Evolutionary conservation across 2,113 vertebrate genomes (phyloP).

Genomic region (Hippoglossus stenolepis): DNA sequence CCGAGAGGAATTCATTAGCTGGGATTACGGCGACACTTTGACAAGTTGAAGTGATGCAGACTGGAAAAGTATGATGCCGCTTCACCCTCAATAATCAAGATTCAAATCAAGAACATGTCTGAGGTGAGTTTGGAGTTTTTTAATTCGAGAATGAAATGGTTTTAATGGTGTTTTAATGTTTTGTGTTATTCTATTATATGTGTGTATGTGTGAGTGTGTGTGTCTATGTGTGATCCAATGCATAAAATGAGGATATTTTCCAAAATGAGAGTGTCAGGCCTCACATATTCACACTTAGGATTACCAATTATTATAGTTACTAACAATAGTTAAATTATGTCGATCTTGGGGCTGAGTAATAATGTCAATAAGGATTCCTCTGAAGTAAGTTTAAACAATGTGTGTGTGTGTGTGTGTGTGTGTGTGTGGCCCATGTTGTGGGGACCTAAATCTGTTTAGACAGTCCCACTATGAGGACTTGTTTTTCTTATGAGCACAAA

Average conservation of each 20-base stretch:
- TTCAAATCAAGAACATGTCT: slow-evolving; percentile 33
- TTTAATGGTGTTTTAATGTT: background rate
- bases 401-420: slow-evolving; percentile 20
- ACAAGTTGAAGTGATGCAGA: slow-evolving; percentile 26
- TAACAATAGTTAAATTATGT: background rate
- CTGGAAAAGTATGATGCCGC: slow-evolving; percentile 31
- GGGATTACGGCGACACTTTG: slow-evolving; percentile 25
- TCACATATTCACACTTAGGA: background rate
- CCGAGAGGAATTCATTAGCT: slow-evolving; percentile 48
- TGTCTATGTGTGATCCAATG: background rate
- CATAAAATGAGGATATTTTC: background rate
- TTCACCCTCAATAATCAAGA: slow-evolving; percentile 40
- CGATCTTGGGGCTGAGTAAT: background rate
- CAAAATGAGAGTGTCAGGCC: no score
- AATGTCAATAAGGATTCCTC: slow-evolving; percentile 5
- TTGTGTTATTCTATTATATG: background rate
- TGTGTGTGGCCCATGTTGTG: slow-evolving; percentile 1
- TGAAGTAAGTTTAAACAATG: slow-evolving; percentile 19
- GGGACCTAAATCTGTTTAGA: no score
- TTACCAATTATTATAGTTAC: background rate
- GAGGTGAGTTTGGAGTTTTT: slow-evolving; percentile 62
- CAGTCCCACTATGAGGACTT: no score
- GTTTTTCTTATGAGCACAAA: no score
- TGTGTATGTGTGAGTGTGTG: background rate
- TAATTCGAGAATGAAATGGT: background rate